Conservation (phyloP, 2,888 invertebrate genomes). For the Congeria kusceri region DNA sequence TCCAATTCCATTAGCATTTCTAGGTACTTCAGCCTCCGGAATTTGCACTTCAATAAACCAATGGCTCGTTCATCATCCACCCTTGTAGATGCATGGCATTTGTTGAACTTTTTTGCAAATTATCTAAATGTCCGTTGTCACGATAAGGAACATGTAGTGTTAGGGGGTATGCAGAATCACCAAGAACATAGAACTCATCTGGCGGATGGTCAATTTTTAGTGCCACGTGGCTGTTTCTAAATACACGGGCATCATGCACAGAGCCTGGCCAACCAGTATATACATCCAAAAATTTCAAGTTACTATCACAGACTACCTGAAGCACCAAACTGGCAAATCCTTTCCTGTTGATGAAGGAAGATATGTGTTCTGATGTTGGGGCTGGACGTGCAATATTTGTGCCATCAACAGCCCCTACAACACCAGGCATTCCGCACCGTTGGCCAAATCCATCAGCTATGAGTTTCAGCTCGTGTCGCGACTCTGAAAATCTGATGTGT, state of each 20-base stretch:
- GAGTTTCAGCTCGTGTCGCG: neutral
- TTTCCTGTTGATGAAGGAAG: constrained; percentile 15
- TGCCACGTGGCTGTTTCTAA: constrained; percentile 34
- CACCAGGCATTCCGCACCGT: constrained; percentile 41
- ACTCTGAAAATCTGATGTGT: neutral
- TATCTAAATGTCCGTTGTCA: constrained; percentile 38
- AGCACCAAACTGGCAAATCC: constrained; percentile 35
- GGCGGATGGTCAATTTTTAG: constrained; percentile 1
- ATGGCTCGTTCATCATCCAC: neutral
- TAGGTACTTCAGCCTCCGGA: constrained; percentile 9
- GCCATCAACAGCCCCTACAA: constrained; percentile 41
- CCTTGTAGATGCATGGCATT: constrained; percentile 8
- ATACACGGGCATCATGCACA: constrained; percentile 53
- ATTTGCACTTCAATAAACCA: neutral
- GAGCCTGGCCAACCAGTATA: constrained; percentile 48
- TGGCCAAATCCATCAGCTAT: constrained; percentile 22
- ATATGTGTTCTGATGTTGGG: constrained; percentile 27
- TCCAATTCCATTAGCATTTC: neutral
- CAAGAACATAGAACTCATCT: constrained; percentile 42
- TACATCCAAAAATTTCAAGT: constrained; percentile 38
- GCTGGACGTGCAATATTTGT: constrained; percentile 36
- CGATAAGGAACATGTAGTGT: constrained; percentile 34
- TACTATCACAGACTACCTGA: constrained; percentile 43
- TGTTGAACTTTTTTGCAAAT: constrained; percentile 38
- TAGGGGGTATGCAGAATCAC: constrained; percentile 50